These are phyloP conservation scores for Harpalus rufipes DNA, from an alignment of 2,888 invertebrate species.

Conservation along the genomic window DNA sequence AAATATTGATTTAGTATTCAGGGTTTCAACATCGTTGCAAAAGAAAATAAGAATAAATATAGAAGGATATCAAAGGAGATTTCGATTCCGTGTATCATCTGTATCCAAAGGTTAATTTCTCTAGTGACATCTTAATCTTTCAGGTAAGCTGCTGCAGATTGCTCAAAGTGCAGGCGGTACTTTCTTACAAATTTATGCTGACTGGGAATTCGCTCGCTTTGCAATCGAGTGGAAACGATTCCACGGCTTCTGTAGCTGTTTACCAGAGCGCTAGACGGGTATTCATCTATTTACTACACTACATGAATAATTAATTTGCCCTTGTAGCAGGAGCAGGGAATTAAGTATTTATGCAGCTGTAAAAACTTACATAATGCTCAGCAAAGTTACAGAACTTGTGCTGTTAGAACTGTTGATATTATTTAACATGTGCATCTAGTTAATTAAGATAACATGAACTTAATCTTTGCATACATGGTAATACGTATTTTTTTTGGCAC, in stretches of 20 bases:
- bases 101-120: conserved; percentile 25
- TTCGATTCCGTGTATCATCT: conserved; percentile 35
- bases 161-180: conserved; percentile 18
- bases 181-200: conserved; percentile 42
- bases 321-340: not conserved
- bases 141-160: conserved; percentile 31
- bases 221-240: conserved; percentile 2
- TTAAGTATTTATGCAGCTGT: conserved; percentile 9
- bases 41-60: conserved; percentile 26
- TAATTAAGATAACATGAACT: not conserved
- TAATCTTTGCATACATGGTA: not conserved
- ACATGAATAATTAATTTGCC: conserved; percentile 10
- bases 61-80: conserved; percentile 26
- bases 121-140: conserved; percentile 47
- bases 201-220: conserved; percentile 30
- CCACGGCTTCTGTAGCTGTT: not conserved
- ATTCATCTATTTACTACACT: conserved; percentile 21
- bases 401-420: not conserved
- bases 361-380: not conserved
- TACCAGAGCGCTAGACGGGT: not conserved
- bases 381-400: not conserved
- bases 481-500: too few relatives aligned
- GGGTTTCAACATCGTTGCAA: not conserved
- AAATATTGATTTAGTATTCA: too few relatives aligned
- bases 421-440: not conserved